phyloP scores from a whole-genome alignment of 2,113 vertebrate genomes.

The Pipa parva region DNA sequence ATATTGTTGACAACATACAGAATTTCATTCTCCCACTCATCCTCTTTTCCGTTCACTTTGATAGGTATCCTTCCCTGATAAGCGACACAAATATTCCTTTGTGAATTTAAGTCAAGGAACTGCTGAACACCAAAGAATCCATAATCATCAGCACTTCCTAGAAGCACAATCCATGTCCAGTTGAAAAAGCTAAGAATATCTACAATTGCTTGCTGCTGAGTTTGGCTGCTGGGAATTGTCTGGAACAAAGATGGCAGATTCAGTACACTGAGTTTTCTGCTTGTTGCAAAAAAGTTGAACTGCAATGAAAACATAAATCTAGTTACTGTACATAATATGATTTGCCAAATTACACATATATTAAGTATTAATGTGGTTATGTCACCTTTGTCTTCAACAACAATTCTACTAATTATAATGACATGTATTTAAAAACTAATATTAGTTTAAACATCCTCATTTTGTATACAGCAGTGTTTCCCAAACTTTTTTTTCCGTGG shows the following conservation, averaged over 20 bases:
- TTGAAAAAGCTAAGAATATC: slow-evolving; percentile 58
- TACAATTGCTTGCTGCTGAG: slow-evolving; percentile 68
- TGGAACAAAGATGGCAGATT: slow-evolving; percentile 65
- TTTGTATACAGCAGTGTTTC: no score
- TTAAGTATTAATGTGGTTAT: no score
- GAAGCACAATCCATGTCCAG: slow-evolving; percentile 74
- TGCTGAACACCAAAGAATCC: slow-evolving; percentile 63
- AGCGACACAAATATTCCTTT: slow-evolving; percentile 62
- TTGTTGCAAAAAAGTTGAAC: slow-evolving; percentile 74
- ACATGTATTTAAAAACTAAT: no score
- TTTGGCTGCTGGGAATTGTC: slow-evolving; percentile 68
- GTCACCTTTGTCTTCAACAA: no score
- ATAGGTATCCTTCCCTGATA: slow-evolving; percentile 67
- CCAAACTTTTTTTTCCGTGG: no score
- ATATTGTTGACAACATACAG: slow-evolving; percentile 55
- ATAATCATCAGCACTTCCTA: slow-evolving; percentile 69
- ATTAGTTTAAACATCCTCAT: no score
- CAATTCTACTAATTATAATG: no score
- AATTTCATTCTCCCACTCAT: slow-evolving; percentile 43
- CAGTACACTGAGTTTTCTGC: slow-evolving; percentile 65
- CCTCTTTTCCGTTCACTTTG: background rate
- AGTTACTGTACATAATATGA: no score
- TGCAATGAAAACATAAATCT: slow-evolving; percentile 40
- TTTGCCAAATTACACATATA: no score
- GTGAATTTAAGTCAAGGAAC: slow-evolving; percentile 48